Percentiles rank a stretch among this genome's conserved stretches.
These are phyloP conservation scores for Microtus agrestis DNA, from an alignment of 2,797 vertebrate genomes.

Conservation along the genomic window DNA sequence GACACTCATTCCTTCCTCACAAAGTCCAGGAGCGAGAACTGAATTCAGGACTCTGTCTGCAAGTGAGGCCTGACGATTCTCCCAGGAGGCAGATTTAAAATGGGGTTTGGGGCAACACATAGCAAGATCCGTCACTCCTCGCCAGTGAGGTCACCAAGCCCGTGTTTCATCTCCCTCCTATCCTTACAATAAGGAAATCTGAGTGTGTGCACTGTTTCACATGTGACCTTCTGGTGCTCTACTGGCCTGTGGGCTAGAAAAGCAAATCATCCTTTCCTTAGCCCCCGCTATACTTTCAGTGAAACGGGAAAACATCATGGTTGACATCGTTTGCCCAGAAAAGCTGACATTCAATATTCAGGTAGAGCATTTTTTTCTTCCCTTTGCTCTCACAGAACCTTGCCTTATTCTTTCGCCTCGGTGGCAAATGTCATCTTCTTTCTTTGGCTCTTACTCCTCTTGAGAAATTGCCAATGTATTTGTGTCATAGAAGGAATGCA, in stretches of 20 bases:
- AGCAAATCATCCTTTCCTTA: neutral
- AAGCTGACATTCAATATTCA: neutral
- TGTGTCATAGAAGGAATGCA: slow-evolving; percentile 38
- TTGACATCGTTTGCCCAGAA: slow-evolving; percentile 13
- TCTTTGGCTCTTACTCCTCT: slow-evolving; percentile 37
- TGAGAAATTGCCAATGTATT: slow-evolving; percentile 44
- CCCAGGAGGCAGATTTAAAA: neutral
- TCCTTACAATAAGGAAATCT: neutral
- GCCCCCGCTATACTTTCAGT: neutral
- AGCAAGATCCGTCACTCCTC: neutral
- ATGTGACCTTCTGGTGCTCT: neutral
- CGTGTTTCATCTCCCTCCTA: neutral
- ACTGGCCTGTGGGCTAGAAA: neutral
- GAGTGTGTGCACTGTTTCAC: neutral
- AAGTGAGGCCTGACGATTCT: neutral
- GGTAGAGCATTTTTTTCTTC: slow-evolving; percentile 9
- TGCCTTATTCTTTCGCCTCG: slow-evolving; percentile 36
- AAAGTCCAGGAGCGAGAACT: neutral
- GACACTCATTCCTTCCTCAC: neutral
- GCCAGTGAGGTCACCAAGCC: neutral
- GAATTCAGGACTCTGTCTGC: neutral
- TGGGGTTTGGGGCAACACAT: neutral
- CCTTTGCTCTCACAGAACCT: slow-evolving; percentile 18
- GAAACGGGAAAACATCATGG: neutral
- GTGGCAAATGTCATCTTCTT: slow-evolving; percentile 46